Evolutionary conservation across 1,140 invertebrate genomes (phyloP), one percentile per base, ranked within the genome.

Genomic region (Bombyx mandarina): DNA sequence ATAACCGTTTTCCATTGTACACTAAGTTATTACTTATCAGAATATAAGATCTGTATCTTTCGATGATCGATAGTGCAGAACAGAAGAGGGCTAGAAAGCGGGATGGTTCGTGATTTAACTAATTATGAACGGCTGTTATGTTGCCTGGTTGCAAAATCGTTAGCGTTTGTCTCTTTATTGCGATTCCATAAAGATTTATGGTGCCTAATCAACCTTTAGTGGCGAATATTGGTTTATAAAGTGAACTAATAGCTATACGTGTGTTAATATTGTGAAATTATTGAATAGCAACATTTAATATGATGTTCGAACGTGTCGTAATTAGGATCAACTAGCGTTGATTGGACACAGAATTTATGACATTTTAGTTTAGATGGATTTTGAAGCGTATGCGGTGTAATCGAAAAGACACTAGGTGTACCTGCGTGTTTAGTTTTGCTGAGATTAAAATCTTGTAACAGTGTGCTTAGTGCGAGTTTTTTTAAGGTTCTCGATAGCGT

Each of bases 61-160:
- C 45, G 59, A 73, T 77, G 71, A 73, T 71, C 71, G 75, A 81
- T 79, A 74, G 72, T 63, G 56, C 52, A 58, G 63, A 77, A 75
- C 67, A 70, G 71, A 73, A 68, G 70, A 67, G 56, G 60, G 56
- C 58, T 62, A 67, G 60, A 79, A 82, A 80, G 75, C 73, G 70
- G 75, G 65, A 77, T 79, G 77, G 70, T 71, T 82, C 75, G 77
- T 80, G 75, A 71, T 69, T 74, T 70, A 69, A 69, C 74, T 82
- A 80, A 82, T 82, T 77, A 78, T 75, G 10, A 69, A 52, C 64
- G 70, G 62, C 26, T 12, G 22, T 82, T 82, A 77, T 74, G 77
- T 77, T 74, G 61, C 65, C 56, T 56, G 68, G 79, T 82, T 71
- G 75, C 71, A 78, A 71, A 77, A 71, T 58, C 66, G 62, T 76